Evolutionary conservation across 2,113 vertebrate species (phyloP).

Genomic region (Colius striatus): DNA sequence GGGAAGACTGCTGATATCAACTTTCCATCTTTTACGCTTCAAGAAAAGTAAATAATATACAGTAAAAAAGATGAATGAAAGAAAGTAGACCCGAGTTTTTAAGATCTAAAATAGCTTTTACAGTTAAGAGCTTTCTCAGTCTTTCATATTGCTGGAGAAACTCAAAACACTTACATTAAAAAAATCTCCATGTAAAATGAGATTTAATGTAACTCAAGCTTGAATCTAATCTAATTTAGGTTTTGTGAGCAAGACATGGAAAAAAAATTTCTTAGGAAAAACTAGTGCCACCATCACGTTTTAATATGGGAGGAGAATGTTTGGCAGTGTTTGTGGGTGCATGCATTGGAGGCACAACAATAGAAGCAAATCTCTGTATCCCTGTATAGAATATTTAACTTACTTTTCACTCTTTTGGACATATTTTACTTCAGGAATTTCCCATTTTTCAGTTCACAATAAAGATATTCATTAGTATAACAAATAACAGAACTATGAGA

Average conservation of each 20-base stretch:
- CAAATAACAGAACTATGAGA: not conserved
- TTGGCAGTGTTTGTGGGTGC: not conserved
- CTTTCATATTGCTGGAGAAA: not conserved
- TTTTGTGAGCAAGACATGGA: not conserved
- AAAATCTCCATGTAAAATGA: not conserved
- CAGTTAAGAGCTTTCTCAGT: not conserved
- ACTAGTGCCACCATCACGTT: not conserved
- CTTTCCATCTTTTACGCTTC: not conserved
- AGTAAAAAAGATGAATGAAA: not conserved
- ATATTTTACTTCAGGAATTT: not conserved
- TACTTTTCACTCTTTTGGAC: not conserved
- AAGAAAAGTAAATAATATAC: not conserved
- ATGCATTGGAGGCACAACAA: not conserved
- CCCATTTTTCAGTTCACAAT: not conserved
- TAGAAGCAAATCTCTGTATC: not conserved
- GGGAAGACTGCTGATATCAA: not conserved
- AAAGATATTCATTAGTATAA: not conserved
- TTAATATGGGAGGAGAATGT: conserved; percentile 14
- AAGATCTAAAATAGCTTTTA: not conserved
- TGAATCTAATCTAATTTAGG: conserved; percentile 15
- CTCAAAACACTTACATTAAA: not conserved
- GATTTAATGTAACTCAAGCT: not conserved
- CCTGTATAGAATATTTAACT: not conserved
- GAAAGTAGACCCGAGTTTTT: not conserved
- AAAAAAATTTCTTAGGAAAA: not conserved